These are phyloP conservation scores for Trichomycterus rosablanca DNA, from an alignment of 2,113 vertebrate genomes.

Conservation along the genomic window DNA sequence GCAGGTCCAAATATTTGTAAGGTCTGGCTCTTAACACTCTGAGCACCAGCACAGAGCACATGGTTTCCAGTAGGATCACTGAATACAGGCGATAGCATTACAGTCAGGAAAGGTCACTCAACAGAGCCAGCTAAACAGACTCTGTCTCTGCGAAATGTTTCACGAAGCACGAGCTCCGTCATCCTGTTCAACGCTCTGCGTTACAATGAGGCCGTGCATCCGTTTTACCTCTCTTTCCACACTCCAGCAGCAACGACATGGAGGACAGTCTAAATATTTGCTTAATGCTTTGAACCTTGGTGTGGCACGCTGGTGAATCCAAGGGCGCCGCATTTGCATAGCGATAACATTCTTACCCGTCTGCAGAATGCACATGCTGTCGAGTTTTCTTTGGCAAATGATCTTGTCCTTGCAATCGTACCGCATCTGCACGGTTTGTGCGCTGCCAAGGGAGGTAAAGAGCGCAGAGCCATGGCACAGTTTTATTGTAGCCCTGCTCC, in stretches of 20 bases:
- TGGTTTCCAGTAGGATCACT: constrained; percentile 59
- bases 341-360: constrained; percentile 49
- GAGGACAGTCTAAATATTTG: constrained; percentile 57
- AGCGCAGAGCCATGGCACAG: not conserved
- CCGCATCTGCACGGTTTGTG: not conserved
- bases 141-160: constrained; percentile 21
- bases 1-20: not conserved
- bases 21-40: constrained; percentile 40
- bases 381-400: not conserved
- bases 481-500: constrained; percentile 16
- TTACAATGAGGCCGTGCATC: not conserved
- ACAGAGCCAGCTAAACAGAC: constrained; percentile 39
- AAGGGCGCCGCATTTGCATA: constrained; percentile 55
- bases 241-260: constrained; percentile 13
- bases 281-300: constrained; percentile 55
- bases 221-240: not conserved
- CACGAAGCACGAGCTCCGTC: constrained; percentile 7
- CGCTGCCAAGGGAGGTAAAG: not conserved
- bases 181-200: not conserved
- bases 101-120: constrained; percentile 68
- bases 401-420: not conserved
- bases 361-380: constrained; percentile 36
- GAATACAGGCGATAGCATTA: constrained; percentile 69
- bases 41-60: constrained; percentile 49
- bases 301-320: constrained; percentile 28